A percentile compares a stretch with the other conserved stretches of the same genome.
These are phyloP conservation scores for Lerista edwardsae DNA, from an alignment of 2,797 vertebrate genomes.

Conservation along the genomic window DNA sequence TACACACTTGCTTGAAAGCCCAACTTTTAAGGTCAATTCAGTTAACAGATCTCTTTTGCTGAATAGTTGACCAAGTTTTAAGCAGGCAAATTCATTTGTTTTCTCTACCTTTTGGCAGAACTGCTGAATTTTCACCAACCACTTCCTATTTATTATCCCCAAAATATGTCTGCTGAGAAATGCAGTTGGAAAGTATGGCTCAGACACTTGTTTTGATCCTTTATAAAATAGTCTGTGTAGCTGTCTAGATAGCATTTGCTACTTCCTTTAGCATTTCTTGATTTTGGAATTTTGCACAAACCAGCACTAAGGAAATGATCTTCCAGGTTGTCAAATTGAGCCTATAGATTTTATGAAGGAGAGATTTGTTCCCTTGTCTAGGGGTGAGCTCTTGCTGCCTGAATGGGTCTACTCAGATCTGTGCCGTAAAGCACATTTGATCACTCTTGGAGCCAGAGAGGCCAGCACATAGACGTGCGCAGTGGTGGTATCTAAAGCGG, in stretches of 20 bases:
- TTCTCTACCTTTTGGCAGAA: constrained; percentile 56
- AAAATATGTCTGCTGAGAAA: constrained; percentile 75
- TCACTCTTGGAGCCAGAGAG: too few species aligned
- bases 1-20: constrained; percentile 19
- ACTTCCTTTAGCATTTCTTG: constrained; percentile 33
- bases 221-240: constrained; percentile 43
- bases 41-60: constrained; percentile 47
- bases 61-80: constrained; percentile 52
- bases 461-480: too few species aligned
- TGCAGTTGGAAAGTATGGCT: constrained; percentile 57
- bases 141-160: constrained; percentile 85
- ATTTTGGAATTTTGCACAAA: background rate
- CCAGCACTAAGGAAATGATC: constrained; percentile 10
- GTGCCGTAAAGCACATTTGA: too few species aligned
- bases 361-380: background rate
- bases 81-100: constrained; percentile 60
- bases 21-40: constrained; percentile 46
- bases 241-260: constrained; percentile 37
- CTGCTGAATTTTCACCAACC: constrained; percentile 69
- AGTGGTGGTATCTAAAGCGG: too few species aligned
- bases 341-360: background rate
- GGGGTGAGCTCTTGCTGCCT: too few species aligned
- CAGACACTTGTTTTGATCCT: constrained; percentile 50
- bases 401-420: too few species aligned
- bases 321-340: constrained; percentile 16